Conservation (phyloP, 2,888 invertebrate genomes). For the Oligia strigilis region DNA sequence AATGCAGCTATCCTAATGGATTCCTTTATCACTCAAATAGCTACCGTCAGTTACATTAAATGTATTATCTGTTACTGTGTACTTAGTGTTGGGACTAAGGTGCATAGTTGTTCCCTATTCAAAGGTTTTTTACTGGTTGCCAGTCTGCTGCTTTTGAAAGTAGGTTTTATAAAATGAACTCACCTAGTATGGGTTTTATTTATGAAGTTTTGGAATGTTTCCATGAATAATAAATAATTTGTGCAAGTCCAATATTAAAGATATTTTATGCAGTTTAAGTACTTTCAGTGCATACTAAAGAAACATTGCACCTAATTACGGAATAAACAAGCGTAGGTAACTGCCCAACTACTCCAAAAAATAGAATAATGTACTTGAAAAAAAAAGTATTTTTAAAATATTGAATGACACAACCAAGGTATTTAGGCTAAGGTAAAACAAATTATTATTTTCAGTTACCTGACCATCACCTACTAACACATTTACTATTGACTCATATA, state of each 20-base stretch:
- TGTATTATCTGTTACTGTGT: constrained; percentile 36
- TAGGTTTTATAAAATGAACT: neutral
- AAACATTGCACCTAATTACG: neutral
- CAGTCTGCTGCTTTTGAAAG: too few species aligned
- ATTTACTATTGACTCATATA: constrained; percentile 79
- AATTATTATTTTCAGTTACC: constrained; percentile 78
- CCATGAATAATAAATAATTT: neutral
- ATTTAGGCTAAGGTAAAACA: constrained; percentile 86
- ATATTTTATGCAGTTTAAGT: too few species aligned
- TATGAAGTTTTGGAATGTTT: neutral
- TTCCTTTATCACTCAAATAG: constrained; percentile 50
- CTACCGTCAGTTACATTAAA: constrained; percentile 18
- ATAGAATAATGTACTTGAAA: constrained; percentile 64
- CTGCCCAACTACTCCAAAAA: neutral
- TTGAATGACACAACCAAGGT: constrained; percentile 56
- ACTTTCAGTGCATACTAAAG: neutral
- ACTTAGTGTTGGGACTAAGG: neutral
- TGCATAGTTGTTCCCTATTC: constrained; percentile 1
- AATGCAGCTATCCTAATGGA: constrained; percentile 59
- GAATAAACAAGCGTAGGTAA: constrained; percentile 15
- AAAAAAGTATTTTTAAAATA: constrained; percentile 65
- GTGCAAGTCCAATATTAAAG: neutral
- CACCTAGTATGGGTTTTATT: neutral
- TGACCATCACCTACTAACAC: constrained; percentile 89
- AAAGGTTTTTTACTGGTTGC: neutral